phyloP scores from a whole-genome alignment of 2,888 invertebrate genomes.

The Scaptomyza parva region DNA sequence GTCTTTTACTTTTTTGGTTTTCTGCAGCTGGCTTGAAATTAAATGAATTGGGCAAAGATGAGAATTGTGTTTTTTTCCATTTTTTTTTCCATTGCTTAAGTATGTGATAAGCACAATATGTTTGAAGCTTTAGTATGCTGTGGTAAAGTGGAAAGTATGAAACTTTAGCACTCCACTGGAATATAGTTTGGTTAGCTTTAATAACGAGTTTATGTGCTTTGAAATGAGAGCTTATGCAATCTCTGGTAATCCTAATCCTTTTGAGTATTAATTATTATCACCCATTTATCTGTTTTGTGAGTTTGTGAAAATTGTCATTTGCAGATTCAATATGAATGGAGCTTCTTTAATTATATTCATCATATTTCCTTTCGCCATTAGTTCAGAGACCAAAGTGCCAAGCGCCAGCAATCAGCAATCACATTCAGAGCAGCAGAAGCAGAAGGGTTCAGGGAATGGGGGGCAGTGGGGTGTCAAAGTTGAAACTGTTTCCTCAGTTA shows the following conservation, averaged over 20 bases:
- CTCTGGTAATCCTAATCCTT: not conserved
- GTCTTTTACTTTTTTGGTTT: slow-evolving; percentile 22
- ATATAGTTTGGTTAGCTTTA: not conserved
- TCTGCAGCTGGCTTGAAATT: slow-evolving; percentile 7
- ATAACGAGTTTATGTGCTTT: too few relatives aligned
- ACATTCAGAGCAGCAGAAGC: not conserved
- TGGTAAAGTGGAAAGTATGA: not conserved
- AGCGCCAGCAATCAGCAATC: slow-evolving; percentile 21
- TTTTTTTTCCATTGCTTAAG: not conserved
- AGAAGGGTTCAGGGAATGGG: not conserved
- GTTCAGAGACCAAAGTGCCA: not conserved
- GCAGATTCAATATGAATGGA: slow-evolving; percentile 6
- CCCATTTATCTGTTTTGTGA: not conserved
- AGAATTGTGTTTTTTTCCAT: not conserved
- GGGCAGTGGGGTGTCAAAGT: slow-evolving; percentile 9
- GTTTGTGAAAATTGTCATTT: slow-evolving; percentile 7
- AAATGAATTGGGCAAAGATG: slow-evolving; percentile 20
- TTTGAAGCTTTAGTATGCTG: not conserved
- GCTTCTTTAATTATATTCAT: slow-evolving; percentile 5
- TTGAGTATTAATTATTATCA: not conserved
- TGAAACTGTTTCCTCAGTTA: slow-evolving; percentile 36
- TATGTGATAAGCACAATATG: slow-evolving; percentile 6
- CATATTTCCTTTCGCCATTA: slow-evolving; percentile 13
- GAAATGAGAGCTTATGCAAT: too few relatives aligned
- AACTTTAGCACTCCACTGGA: not conserved